phyloP scores from a whole-genome alignment of 2,797 vertebrate genomes.

The Epinephelus coioides region DNA sequence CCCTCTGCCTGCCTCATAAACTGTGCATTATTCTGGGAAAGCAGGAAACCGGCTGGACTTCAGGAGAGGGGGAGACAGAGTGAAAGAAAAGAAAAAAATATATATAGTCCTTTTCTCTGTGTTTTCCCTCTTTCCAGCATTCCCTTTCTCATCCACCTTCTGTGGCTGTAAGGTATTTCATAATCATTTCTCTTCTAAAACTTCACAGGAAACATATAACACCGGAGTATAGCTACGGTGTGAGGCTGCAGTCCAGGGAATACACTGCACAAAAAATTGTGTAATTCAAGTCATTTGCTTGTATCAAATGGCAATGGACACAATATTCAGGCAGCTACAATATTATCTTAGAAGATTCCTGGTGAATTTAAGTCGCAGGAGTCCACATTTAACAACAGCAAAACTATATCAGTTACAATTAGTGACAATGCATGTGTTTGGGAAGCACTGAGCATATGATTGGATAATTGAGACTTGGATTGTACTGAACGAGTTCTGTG shows the following conservation, averaged over 20 bases:
- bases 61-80: constrained; percentile 44
- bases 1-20: constrained; percentile 77
- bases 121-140: constrained; percentile 17
- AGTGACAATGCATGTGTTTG: too few relatives aligned
- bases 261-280: neutral
- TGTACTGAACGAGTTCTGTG: too few relatives aligned
- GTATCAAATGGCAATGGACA: too few relatives aligned
- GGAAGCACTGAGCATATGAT: too few relatives aligned
- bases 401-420: too few relatives aligned
- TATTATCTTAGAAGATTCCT: too few relatives aligned
- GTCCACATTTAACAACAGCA: too few relatives aligned
- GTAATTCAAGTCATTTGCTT: too few relatives aligned
- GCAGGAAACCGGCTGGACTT: constrained; percentile 67
- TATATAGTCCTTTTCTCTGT: neutral
- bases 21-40: constrained; percentile 81
- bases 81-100: constrained; percentile 17
- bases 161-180: neutral
- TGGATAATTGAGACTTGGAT: too few relatives aligned
- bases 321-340: too few relatives aligned
- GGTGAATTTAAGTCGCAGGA: too few relatives aligned
- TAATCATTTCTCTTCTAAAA: neutral
- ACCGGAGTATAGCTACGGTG: neutral
- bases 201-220: neutral
- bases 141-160: constrained; percentile 17
- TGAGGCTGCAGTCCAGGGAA: constrained; percentile 8